A percentile compares a stretch with the other conserved stretches of the same genome.
Conservation (phyloP, 2,113 vertebrate genomes). For the Calidris pygmaea region DNA sequence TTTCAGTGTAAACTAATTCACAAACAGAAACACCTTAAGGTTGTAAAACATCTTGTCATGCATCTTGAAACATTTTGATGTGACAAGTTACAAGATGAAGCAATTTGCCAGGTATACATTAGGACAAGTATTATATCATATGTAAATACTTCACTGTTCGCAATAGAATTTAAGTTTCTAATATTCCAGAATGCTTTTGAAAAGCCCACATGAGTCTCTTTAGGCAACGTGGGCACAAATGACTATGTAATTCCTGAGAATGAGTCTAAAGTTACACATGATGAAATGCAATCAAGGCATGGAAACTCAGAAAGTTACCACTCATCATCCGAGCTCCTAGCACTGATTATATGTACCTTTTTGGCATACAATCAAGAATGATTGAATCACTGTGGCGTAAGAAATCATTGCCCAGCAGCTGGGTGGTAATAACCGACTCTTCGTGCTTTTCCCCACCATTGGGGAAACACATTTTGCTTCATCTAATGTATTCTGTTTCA, state of each 20-base stretch:
- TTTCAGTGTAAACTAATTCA: conserved; percentile 43
- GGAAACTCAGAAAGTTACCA: background rate
- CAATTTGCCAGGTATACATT: conserved; percentile 41
- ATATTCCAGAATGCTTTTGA: background rate
- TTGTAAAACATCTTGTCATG: conserved; percentile 52
- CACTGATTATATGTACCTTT: background rate
- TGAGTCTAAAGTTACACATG: background rate
- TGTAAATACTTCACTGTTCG: conserved; percentile 1
- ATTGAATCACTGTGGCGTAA: background rate
- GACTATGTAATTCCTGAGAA: background rate
- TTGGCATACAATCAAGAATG: background rate
- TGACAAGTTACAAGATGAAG: conserved; percentile 39
- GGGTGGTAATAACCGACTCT: background rate
- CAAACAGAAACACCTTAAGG: conserved; percentile 40
- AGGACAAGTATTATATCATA: background rate
- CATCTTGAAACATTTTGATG: conserved; percentile 26
- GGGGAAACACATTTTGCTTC: background rate
- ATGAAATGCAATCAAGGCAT: background rate
- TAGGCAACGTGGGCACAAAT: background rate
- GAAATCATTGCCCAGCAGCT: background rate
- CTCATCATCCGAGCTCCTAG: background rate
- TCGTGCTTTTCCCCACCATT: background rate
- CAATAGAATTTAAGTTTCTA: background rate
- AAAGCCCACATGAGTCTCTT: background rate
- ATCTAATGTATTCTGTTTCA: background rate